Conservation (phyloP, 1,140 invertebrate genomes). For the Cepaea nemoralis region DNA sequence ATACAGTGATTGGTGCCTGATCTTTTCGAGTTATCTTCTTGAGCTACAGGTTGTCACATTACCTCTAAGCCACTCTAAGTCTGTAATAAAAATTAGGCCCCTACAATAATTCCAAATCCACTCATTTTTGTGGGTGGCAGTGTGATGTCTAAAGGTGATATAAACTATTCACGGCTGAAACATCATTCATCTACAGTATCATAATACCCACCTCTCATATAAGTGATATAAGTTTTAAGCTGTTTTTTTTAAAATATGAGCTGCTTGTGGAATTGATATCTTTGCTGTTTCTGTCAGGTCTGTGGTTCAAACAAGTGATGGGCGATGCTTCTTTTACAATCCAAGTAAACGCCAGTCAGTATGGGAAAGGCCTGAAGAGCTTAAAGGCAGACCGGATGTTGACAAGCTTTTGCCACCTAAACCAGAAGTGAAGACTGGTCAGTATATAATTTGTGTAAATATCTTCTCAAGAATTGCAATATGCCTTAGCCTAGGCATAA, state of each 20-base stretch:
- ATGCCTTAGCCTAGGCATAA: too few relatives aligned
- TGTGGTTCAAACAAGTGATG: conserved; percentile 98
- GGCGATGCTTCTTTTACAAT: conserved; percentile 86
- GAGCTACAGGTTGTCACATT: too few relatives aligned
- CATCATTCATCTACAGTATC: background rate
- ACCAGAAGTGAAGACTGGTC: conserved; percentile 77
- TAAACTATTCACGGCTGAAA: background rate
- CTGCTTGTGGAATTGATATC: too few relatives aligned
- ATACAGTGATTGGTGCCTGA: too few relatives aligned
- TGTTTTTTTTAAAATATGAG: background rate
- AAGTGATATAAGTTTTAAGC: background rate
- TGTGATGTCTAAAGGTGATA: too few relatives aligned
- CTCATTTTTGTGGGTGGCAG: too few relatives aligned
- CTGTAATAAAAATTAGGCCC: too few relatives aligned
- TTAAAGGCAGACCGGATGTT: conserved; percentile 86
- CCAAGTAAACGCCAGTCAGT: conserved; percentile 93
- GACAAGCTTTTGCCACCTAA: conserved; percentile 85
- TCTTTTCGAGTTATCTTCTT: too few relatives aligned
- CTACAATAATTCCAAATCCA: too few relatives aligned
- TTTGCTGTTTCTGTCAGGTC: conserved; percentile 77
- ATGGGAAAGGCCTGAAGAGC: conserved; percentile 95
- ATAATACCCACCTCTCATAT: background rate
- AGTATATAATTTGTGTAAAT: background rate
- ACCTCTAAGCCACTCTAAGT: too few relatives aligned
- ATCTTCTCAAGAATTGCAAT: too few relatives aligned